Conservation (phyloP, 2,888 invertebrate species). For the Netelia virgata region DNA sequence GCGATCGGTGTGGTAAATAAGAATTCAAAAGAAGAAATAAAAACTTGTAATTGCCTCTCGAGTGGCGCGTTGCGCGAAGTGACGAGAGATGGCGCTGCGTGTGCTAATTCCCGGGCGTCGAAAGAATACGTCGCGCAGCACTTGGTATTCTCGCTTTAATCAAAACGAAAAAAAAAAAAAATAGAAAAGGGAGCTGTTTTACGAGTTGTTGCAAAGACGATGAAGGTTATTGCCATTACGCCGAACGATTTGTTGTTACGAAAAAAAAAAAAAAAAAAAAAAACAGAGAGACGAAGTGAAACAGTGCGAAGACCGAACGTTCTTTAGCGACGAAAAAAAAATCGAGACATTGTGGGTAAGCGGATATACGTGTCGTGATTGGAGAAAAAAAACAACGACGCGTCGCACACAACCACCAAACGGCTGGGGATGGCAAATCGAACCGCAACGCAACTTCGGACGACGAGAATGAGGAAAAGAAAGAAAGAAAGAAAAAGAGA, state of each 20-base stretch:
- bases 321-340: conserved; percentile 21
- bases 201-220: conserved; percentile 62
- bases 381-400: conserved; percentile 33
- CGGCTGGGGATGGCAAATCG: conserved; percentile 70
- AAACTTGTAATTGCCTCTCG: conserved; percentile 54
- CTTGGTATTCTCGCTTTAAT: conserved; percentile 76
- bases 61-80: neutral
- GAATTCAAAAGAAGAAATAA: neutral
- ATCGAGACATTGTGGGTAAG: conserved; percentile 19
- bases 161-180: conserved; percentile 73
- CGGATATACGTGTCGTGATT: conserved; percentile 15
- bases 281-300: conserved; percentile 11
- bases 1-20: conserved; percentile 2
- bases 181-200: conserved; percentile 56
- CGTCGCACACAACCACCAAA: conserved; percentile 5
- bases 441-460: conserved; percentile 70
- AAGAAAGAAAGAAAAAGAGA: conserved; percentile 57
- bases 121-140: conserved; percentile 55
- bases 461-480: conserved; percentile 50
- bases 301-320: neutral
- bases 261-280: conserved; percentile 42
- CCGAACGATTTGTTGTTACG: conserved; percentile 74
- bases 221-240: conserved; percentile 72
- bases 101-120: conserved; percentile 21
- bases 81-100: conserved; percentile 27